phyloP scores from a whole-genome alignment of 2,888 invertebrate species.

The Cistogaster globosa region DNA sequence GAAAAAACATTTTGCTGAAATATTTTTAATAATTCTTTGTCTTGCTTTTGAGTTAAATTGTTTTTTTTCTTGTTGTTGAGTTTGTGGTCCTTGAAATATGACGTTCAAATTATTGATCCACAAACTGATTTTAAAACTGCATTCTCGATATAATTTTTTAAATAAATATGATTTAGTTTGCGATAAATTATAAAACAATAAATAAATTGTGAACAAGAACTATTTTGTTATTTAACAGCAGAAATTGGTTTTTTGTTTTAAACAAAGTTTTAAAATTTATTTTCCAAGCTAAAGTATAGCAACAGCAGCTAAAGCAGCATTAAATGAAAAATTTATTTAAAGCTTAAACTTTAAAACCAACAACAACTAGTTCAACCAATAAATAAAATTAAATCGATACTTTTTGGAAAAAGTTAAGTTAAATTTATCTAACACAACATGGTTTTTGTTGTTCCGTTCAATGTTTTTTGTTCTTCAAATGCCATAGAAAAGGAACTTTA shows the following conservation, averaged over 20 bases:
- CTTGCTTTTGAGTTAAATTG: too few species aligned
- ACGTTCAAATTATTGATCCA: conserved; percentile 29
- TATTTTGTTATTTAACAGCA: neutral
- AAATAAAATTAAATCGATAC: conserved; percentile 53
- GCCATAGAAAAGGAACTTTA: conserved; percentile 44
- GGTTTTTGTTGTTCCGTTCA: neutral
- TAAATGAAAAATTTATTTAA: conserved; percentile 36
- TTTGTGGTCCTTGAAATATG: conserved; percentile 17
- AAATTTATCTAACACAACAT: conserved; percentile 31
- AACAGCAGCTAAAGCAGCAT: conserved; percentile 4
- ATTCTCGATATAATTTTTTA: neutral
- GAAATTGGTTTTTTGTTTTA: neutral
- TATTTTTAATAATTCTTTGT: too few species aligned
- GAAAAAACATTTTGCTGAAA: too few species aligned
- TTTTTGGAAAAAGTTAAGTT: conserved; percentile 5
- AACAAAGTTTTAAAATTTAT: conserved; percentile 31
- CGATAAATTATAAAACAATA: conserved; percentile 8
- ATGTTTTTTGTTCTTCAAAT: conserved; percentile 33
- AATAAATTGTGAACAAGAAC: conserved; percentile 3
- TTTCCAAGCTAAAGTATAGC: neutral
- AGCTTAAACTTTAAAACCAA: conserved; percentile 31
- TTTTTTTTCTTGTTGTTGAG: neutral
- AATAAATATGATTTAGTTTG: neutral
- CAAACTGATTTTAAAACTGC: conserved; percentile 13
- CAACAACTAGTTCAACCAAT: conserved; percentile 5